phyloP scores from a whole-genome alignment of 2,113 vertebrate genomes.

The Sinocyclocheilus anophthalmus region DNA sequence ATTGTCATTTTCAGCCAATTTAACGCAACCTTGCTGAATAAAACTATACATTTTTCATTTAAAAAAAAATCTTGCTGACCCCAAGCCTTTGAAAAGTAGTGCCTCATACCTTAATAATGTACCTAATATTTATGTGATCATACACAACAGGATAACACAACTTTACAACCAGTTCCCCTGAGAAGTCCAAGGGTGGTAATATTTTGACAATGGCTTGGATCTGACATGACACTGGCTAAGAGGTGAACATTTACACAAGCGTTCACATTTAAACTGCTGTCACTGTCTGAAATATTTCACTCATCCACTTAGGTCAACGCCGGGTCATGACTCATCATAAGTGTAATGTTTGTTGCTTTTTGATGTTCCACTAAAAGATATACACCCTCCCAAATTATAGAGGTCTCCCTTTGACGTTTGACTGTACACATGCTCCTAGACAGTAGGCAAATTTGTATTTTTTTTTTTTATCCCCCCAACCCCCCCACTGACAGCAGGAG shows the following conservation, averaged over 20 bases:
- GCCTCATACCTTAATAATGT: background rate
- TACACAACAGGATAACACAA: background rate
- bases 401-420: slow-evolving; percentile 19
- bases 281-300: background rate
- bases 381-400: slow-evolving; percentile 15
- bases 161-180: background rate
- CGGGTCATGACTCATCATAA: background rate
- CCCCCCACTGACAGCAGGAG: slow-evolving; percentile 40
- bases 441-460: background rate
- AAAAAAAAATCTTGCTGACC: no score
- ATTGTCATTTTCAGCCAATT: background rate
- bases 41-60: no score
- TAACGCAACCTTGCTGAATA: no score
- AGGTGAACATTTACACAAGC: background rate
- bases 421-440: slow-evolving; percentile 23
- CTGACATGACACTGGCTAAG: background rate
- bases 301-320: background rate
- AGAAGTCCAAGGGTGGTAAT: background rate
- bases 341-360: slow-evolving; percentile 12
- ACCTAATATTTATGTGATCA: background rate
- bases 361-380: background rate
- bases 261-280: background rate
- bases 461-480: background rate
- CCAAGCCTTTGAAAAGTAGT: no score
- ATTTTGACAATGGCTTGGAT: background rate